A percentile compares a stretch with the other conserved stretches of the same genome.
Evolutionary conservation across 1,140 invertebrate species (phyloP).

Genomic region (Harlomillsia oculata): DNA sequence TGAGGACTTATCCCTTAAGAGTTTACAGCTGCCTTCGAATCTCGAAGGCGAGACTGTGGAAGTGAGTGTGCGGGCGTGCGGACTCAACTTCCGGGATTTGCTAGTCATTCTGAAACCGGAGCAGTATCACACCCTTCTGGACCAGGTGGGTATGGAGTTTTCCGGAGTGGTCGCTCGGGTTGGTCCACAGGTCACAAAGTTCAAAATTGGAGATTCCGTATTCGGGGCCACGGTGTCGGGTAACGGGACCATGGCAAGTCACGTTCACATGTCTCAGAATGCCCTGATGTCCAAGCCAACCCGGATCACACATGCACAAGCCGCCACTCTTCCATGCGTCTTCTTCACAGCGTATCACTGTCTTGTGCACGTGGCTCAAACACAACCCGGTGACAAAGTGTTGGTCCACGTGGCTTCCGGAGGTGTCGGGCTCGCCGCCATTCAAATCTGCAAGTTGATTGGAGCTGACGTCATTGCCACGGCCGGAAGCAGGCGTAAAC

Average conservation of each 20-base stretch:
- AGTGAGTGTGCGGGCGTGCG: background rate
- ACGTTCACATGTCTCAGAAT: background rate
- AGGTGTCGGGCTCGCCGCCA: constrained; percentile 50
- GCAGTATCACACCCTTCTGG: background rate
- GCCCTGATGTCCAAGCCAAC: background rate
- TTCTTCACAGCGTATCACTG: constrained; percentile 13
- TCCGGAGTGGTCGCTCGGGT: constrained; percentile 1
- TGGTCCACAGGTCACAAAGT: constrained; percentile 3
- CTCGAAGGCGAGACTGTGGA: too few relatives aligned
- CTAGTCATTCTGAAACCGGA: constrained; percentile 10
- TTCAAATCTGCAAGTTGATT: constrained; percentile 46
- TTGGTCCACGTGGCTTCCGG: constrained; percentile 56
- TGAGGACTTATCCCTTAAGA: too few relatives aligned
- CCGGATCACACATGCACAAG: constrained; percentile 2
- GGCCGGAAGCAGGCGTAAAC: constrained; percentile 19
- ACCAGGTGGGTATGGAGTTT: constrained; percentile 10
- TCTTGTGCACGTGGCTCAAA: constrained; percentile 8
- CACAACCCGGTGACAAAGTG: constrained; percentile 45
- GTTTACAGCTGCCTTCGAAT: too few relatives aligned
- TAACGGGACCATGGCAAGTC: constrained; percentile 8
- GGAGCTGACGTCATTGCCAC: constrained; percentile 36
- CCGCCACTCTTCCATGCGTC: constrained; percentile 2
- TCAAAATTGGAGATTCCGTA: constrained; percentile 7
- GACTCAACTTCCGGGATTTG: constrained; percentile 7
- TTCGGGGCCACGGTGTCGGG: constrained; percentile 13